phyloP scores from a whole-genome alignment of 1,140 invertebrate genomes.

The Goniozus legneri region DNA sequence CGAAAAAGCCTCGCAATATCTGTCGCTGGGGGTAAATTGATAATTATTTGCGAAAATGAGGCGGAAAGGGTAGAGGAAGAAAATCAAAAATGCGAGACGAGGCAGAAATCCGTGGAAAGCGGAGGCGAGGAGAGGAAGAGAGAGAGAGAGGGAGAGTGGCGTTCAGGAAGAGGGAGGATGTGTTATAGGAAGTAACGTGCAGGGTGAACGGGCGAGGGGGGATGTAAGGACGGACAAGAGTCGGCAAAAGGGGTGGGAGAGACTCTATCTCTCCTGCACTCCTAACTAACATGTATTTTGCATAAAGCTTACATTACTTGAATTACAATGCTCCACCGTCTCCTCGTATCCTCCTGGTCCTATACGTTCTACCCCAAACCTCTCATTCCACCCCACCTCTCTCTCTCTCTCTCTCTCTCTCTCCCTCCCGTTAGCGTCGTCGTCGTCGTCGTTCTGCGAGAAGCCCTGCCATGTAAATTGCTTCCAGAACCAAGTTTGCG shows the following conservation, averaged over 20 bases:
- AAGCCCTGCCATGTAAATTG: conserved; percentile 47
- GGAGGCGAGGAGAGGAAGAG: conserved; percentile 4
- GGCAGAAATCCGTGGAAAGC: too few relatives aligned
- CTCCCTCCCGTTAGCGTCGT: conserved; percentile 11
- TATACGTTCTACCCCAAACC: neutral
- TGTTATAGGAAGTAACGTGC: neutral
- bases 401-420: neutral
- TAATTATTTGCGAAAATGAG: too few relatives aligned
- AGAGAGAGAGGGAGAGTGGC: conserved; percentile 1
- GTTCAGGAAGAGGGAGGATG: neutral
- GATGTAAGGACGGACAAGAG: conserved; percentile 15
- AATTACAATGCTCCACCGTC: conserved; percentile 48
- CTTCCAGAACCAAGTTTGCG: conserved; percentile 36
- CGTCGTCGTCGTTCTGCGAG: conserved; percentile 9
- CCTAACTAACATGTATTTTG: conserved; percentile 54
- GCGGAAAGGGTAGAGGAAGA: too few relatives aligned
- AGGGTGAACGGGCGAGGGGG: conserved; percentile 5
- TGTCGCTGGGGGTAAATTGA: too few relatives aligned
- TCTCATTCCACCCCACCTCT: conserved; percentile 3
- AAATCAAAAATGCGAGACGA: too few relatives aligned
- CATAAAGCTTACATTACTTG: conserved; percentile 54
- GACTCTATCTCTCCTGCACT: conserved; percentile 47
- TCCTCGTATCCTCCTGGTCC: conserved; percentile 30
- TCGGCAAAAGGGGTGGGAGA: conserved; percentile 12
- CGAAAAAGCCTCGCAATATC: too few relatives aligned